Conservation (phyloP, 1,140 invertebrate species). For the Eueides isabella region DNA sequence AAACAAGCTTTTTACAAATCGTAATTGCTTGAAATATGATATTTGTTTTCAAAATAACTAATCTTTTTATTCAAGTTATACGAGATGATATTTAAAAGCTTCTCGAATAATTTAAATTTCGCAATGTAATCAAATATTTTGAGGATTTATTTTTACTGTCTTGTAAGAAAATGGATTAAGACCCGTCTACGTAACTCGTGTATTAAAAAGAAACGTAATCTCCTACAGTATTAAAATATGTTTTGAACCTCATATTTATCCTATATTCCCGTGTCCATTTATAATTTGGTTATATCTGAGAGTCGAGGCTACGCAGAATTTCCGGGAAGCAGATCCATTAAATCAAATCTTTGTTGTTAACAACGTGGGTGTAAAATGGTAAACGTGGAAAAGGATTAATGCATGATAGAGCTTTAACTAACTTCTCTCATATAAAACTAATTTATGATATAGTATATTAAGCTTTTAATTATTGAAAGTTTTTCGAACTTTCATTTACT, state of each 20-base stretch:
- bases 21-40: neutral
- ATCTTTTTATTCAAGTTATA: neutral
- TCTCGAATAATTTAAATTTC: neutral
- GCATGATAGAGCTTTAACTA: neutral
- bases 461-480: neutral
- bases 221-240: neutral
- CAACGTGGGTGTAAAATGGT: neutral
- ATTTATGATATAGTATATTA: neutral
- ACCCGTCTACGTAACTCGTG: slow-evolving; percentile 3
- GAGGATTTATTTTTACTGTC: neutral
- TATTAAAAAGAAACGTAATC: neutral
- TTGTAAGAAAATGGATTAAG: neutral
- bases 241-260: slow-evolving; percentile 7
- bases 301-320: neutral
- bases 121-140: slow-evolving; percentile 1
- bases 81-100: neutral
- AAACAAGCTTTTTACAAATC: neutral
- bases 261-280: slow-evolving; percentile 1
- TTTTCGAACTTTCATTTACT: neutral
- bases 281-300: slow-evolving; percentile 15
- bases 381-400: neutral
- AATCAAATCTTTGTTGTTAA: slow-evolving; percentile 20
- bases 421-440: neutral
- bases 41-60: slow-evolving; percentile 3
- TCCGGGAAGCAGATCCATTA: slow-evolving; percentile 11